Conservation (phyloP, 2,113 vertebrate genomes). For the Austrofundulus limnaeus region DNA sequence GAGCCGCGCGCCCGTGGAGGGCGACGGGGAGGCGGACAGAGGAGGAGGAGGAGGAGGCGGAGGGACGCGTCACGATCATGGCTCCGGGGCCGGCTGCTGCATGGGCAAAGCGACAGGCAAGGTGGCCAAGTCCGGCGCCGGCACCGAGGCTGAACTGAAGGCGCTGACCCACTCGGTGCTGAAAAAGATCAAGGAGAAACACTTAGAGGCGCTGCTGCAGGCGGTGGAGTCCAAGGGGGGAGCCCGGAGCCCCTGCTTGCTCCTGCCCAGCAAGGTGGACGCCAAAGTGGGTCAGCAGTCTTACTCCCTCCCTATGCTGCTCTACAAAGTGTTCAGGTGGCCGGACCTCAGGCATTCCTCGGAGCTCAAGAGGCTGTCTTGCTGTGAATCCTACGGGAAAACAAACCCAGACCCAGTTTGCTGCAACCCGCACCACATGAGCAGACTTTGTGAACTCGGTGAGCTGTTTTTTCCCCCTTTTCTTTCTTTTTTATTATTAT, state of each 20-base stretch:
- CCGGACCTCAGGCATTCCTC: conserved; percentile 94
- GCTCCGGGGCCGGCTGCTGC: conserved; percentile 87
- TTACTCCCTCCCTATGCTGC: conserved; percentile 90
- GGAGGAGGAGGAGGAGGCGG: too few species aligned
- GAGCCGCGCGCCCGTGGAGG: conserved; percentile 92
- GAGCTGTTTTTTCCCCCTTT: too few species aligned
- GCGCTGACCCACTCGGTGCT: conserved; percentile 90
- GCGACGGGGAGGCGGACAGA: conserved; percentile 87
- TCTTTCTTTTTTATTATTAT: too few species aligned
- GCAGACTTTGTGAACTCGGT: conserved; percentile 96
- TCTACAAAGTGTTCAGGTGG: conserved; percentile 97
- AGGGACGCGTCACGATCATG: conserved; percentile 74
- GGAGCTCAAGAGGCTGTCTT: conserved; percentile 92
- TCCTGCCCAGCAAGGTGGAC: conserved; percentile 89
- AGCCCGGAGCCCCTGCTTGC: conserved; percentile 88
- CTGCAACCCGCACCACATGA: conserved; percentile 98
- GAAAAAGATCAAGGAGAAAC: conserved; percentile 93
- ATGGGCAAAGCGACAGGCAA: conserved; percentile 84
- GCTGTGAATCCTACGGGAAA: conserved; percentile 96
- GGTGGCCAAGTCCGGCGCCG: conserved; percentile 80
- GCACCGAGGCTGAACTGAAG: conserved; percentile 91
- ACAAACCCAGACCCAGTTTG: conserved; percentile 91
- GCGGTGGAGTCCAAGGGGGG: conserved; percentile 94
- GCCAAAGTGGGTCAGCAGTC: conserved; percentile 87
- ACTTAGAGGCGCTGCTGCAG: conserved; percentile 91